These are phyloP conservation scores for Helarctos malayanus DNA, from an alignment of 2,797 vertebrate species.

Conservation along the genomic window DNA sequence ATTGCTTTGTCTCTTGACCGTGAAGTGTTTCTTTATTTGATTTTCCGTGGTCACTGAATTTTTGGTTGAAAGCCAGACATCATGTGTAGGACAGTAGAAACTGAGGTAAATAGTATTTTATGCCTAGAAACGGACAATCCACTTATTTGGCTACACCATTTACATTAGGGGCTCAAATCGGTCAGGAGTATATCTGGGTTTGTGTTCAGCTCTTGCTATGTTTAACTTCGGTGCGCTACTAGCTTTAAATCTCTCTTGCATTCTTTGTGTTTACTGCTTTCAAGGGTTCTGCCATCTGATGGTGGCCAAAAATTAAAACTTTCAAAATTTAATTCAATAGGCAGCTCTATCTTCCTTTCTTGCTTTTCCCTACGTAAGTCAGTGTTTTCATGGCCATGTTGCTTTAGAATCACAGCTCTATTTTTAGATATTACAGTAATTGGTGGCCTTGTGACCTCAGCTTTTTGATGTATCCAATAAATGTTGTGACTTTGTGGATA, in stretches of 20 bases:
- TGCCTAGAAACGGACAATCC: background rate
- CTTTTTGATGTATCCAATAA: background rate
- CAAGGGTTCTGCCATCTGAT: background rate
- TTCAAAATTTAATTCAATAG: background rate
- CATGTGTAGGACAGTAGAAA: background rate
- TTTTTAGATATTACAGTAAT: background rate
- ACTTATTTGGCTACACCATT: background rate
- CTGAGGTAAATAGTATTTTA: background rate
- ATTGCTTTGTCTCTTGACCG: background rate
- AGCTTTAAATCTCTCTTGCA: background rate
- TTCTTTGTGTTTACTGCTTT: background rate
- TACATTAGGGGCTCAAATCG: background rate
- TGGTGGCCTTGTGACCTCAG: background rate
- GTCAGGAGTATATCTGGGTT: no score
- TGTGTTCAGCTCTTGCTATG: background rate
- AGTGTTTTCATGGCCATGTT: background rate
- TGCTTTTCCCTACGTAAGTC: background rate
- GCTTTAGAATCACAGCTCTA: background rate
- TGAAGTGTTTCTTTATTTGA: background rate
- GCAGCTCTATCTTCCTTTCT: background rate
- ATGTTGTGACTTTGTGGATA: background rate
- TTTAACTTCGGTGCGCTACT: background rate
- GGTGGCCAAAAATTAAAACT: background rate
- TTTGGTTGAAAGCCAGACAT: background rate
- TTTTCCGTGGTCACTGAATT: background rate